Percentiles rank a stretch among this genome's conserved stretches.
phyloP scores from a whole-genome alignment of 2,888 invertebrate genomes.

The Sphaerophoria rueppellii region DNA sequence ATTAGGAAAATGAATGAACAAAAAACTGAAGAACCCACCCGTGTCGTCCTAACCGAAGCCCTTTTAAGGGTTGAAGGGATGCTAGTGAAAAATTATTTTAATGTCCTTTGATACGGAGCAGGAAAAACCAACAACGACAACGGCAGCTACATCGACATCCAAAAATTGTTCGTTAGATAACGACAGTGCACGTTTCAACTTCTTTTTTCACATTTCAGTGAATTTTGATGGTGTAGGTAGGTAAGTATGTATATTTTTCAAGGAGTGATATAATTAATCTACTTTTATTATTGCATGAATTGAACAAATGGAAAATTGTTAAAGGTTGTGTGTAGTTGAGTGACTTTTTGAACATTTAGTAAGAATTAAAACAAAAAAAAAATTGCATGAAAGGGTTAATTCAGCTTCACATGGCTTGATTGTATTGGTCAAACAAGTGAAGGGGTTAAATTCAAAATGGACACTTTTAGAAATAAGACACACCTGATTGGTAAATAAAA shows the following conservation, averaged over 20 bases:
- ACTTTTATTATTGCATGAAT: slow-evolving; percentile 30
- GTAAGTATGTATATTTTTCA: slow-evolving; percentile 26
- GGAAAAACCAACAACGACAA: slow-evolving; percentile 37
- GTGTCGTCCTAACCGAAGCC: neutral
- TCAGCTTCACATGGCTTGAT: too few relatives aligned
- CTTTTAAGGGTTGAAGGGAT: slow-evolving; percentile 63
- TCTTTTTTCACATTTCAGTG: slow-evolving; percentile 23
- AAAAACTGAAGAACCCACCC: slow-evolving; percentile 48
- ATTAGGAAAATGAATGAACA: slow-evolving; percentile 66
- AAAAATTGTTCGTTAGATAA: slow-evolving; percentile 27
- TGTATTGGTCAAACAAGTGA: too few relatives aligned
- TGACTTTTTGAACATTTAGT: neutral
- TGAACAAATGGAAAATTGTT: slow-evolving; percentile 38
- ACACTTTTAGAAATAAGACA: too few relatives aligned
- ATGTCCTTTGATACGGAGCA: slow-evolving; percentile 67
- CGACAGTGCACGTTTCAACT: slow-evolving; percentile 59
- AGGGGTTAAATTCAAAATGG: too few relatives aligned
- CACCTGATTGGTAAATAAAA: too few relatives aligned
- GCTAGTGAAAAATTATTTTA: slow-evolving; percentile 68
- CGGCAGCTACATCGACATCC: slow-evolving; percentile 12
- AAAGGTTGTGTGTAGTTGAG: neutral
- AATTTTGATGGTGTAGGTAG: slow-evolving; percentile 6
- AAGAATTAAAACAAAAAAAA: neutral
- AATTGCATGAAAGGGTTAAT: too few relatives aligned
- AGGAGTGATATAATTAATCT: slow-evolving; percentile 54